Evolutionary conservation across 2,888 invertebrate genomes (phyloP), one percentile per base, ranked within the genome.

Genomic region (Ceriagrion tenellum): DNA sequence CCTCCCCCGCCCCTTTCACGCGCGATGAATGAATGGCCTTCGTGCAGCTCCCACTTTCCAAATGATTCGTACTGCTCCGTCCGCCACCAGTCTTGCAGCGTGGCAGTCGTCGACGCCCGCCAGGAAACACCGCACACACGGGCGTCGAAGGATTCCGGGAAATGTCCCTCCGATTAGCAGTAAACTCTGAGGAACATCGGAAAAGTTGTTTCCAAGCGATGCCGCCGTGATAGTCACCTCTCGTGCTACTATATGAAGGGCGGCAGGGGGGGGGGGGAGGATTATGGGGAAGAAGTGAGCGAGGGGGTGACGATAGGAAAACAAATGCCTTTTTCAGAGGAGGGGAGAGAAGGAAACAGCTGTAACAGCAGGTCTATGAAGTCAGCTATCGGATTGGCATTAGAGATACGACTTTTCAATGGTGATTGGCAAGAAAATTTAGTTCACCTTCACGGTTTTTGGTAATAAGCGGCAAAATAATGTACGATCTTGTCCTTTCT

Each of bases 131-230:
- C 59, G 13, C 59, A 35, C 81, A 35, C 81, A 23, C 40, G 47
- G 59, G 63, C 40, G 35, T 26, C 40, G 59, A 59, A 26, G 93
- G 69, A 93, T 93, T 93, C 93, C 74, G 69, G 93, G 93, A 93
- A 93, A 93, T 74, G 69, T 74, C 16, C 63, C 47, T 93, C 69
- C 69, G 93, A 69, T 93, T 93, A 93, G 91, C 63, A 63, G 91
- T 40, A 91, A 93, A 81, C 81, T 81, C 93, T 12, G 69, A 20
- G 93, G 47, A n/a, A 81, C 63, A 69, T 93, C 93, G 93, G 69
- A 69, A 93, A 81, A 81, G 81, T 35, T 81, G 81, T n/a, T 63
- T 40, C 89, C 89, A 81, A 35, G 91, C 59, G 91, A 63, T 47
- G 93, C 69, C 47, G 47, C 47, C 74, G 93, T 69, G 93, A 89